A percentile compares a stretch with the other conserved stretches of the same genome.
phyloP scores from a whole-genome alignment of 1,140 invertebrate genomes.

The Drosophila hydei region DNA sequence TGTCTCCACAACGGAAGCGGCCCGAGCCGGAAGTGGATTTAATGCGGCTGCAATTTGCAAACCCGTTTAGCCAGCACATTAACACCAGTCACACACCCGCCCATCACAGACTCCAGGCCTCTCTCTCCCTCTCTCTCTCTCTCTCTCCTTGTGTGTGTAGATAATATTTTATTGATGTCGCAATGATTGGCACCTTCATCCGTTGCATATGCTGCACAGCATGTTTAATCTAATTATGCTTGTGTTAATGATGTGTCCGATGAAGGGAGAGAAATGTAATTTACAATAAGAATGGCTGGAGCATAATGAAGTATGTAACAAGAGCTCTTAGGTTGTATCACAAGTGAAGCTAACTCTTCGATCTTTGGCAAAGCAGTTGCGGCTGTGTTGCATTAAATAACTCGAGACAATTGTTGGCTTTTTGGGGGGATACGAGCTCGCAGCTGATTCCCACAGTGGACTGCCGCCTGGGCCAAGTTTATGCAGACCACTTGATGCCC shows the following conservation, averaged over 20 bases:
- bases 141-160: not conserved
- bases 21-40: constrained; percentile 66
- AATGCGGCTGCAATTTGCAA: constrained; percentile 71
- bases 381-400: too few relatives aligned
- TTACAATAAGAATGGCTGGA: too few relatives aligned
- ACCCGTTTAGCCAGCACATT: constrained; percentile 64
- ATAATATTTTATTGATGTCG: constrained; percentile 45
- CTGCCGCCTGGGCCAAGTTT: not conserved
- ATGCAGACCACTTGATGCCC: constrained; percentile 27
- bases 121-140: not conserved
- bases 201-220: not conserved
- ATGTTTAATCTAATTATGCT: constrained; percentile 31
- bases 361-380: too few relatives aligned
- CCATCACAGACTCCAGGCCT: too few relatives aligned
- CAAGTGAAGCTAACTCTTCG: too few relatives aligned
- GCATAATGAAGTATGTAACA: too few relatives aligned
- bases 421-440: not conserved
- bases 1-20: constrained; percentile 53
- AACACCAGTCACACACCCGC: constrained; percentile 32
- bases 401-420: too few relatives aligned
- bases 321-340: too few relatives aligned
- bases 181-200: constrained; percentile 5
- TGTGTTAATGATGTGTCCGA: constrained; percentile 1
- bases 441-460: constrained; percentile 22
- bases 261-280: too few relatives aligned